phyloP scores from a whole-genome alignment of 2,888 invertebrate species.

The Labia minor region DNA sequence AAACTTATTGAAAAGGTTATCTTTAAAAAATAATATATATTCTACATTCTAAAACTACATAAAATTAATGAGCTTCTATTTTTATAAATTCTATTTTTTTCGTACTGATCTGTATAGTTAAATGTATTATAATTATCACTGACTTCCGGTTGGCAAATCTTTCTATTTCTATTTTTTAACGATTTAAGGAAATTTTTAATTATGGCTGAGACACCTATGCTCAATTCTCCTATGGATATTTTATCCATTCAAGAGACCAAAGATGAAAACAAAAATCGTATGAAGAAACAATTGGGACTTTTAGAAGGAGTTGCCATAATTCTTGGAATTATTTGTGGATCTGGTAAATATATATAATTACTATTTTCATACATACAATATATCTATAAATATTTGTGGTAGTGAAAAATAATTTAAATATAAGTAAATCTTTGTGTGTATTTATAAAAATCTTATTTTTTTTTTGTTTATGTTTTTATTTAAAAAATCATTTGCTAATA shows the following conservation, averaged over 20 bases:
- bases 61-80: too few species aligned
- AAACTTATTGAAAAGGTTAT: too few species aligned
- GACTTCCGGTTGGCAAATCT: too few species aligned
- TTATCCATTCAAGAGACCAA: conserved; percentile 1
- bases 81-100: too few species aligned
- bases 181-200: not conserved
- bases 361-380: too few species aligned
- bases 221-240: conserved; percentile 20
- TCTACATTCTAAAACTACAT: too few species aligned
- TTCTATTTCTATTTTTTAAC: not conserved
- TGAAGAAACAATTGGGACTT: conserved; percentile 82
- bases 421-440: not conserved
- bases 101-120: too few species aligned
- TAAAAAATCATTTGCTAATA: too few species aligned
- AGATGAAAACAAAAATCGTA: conserved; percentile 49
- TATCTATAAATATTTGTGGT: not conserved
- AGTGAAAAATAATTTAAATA: too few species aligned
- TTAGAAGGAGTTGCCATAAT: conserved; percentile 90
- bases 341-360: conserved; percentile 43
- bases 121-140: too few species aligned
- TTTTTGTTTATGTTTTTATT: not conserved
- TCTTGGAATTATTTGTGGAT: conserved; percentile 88
- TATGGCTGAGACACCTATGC: conserved; percentile 23
- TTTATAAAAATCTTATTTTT: too few species aligned
- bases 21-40: too few species aligned